Base-by-base conservation (phyloP, 2,888 invertebrate genomes). In the Crocallis elinguaria region DNA sequence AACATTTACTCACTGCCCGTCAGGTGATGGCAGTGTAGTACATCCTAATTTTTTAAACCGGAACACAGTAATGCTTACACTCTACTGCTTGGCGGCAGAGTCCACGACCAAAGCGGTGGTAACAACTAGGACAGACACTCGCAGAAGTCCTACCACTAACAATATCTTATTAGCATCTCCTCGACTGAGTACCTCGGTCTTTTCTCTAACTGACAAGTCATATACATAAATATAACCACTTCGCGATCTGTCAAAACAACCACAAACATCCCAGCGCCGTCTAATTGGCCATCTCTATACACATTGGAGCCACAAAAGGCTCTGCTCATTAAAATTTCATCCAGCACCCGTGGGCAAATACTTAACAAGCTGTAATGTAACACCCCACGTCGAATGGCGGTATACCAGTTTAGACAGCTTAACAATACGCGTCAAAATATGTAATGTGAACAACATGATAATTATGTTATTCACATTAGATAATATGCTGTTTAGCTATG, bases 281-380 rank as follows among this genome's bases (percentile, higher is more conserved):
- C 76, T 86, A 87, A 87, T 87, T 86, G 83, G 81, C 69, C 77
- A 62, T 72, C 71, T 68, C 69, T 62, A 64, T 57, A 74, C 69
- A 62, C 70, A 66, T 63, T 49, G 66, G 51, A 58, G 61, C 76
- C 80, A 76, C 82, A 79, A 79, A 79, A 77, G 70, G 62, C 70
- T 60, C 62, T 45, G 67, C 80, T 86, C 85, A 84, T 87, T 88
- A 88, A 83, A 85, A 77, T 87, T 84, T 82, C 74, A 86, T 72
- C 69, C 65, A 52, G 66, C 60, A 69, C 77, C 77, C 73, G 61
- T 51, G 62, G 79, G 80, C 75, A 64, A 67, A 73, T 70, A 64
- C 65, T 67, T 73, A 71, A 63, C 70, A 68, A 70, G 71, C 77
- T 78, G 86, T 77, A 86, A 86, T 61, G 56, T 64, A 73, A 86